Evolutionary conservation across 2,113 vertebrate genomes (phyloP), one percentile per base, ranked within the genome.

Genomic region (Engraulis encrasicolus): DNA sequence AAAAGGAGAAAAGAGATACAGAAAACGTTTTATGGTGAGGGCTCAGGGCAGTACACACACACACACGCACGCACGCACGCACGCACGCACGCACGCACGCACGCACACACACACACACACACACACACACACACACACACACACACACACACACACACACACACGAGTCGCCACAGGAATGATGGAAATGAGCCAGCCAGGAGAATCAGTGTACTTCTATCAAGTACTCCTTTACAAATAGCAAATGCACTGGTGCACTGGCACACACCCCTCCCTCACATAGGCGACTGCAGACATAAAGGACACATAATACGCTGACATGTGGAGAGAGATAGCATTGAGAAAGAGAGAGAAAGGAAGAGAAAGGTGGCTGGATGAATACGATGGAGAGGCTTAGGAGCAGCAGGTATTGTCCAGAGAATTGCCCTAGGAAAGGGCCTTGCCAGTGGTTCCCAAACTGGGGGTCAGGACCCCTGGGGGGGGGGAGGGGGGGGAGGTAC

Each of bases 141-240:
- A 36, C 0, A 74, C 66, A 34, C 40, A 74, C 17, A 74, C 66
- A 36, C 0, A 74, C 66, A 34, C 40, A 74, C 17, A 74, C 66
- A 36, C 0, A 74, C 66, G 17, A 3, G 23, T 31, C 66, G 31
- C 12, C 0, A 74, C 19, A 34, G 66, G 66, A 27, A 74, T 0
- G 34, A 74, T 14, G 27, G n/a, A n/a, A n/a, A 74, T 15, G 14
- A 31, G 31, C 17, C 12, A 9, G 31, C 15, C 2, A 74, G 66
- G 27, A 34, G 27, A 15, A 74, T 31, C 34, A 31, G 66, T 36
- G 31, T 14, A 15, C 66, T 15, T 34, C 27, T 34, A 34, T 74
- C 66, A 74, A 74, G 31, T 74, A 74, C 66, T 3, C 58, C 17
- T 71, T 34, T 74, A 74, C 66, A 74, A 74, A 74, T 74, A 31